A percentile compares a stretch with the other conserved stretches of the same genome.
Evolutionary conservation across 37 sponge, comb jelly and placozoan species (phyloP).

Genomic region (Ianthella basta): DNA sequence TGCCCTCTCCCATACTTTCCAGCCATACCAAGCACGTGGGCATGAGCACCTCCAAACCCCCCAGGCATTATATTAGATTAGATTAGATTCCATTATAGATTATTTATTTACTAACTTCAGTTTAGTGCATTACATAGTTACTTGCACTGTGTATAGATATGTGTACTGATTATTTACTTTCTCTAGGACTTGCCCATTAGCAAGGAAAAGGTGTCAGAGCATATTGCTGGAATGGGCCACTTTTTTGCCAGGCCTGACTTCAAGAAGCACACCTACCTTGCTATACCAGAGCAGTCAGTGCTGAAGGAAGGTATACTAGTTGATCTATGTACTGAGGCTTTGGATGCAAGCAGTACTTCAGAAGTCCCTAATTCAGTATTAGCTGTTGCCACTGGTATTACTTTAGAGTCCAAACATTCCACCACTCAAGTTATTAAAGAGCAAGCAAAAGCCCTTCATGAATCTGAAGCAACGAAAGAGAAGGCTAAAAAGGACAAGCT

Average conservation of each 20-base stretch:
- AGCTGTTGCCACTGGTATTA: neutral
- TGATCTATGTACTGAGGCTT: neutral
- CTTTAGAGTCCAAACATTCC: neutral
- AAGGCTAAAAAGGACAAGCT: neutral
- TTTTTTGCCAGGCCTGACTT: neutral
- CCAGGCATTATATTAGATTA: too few species aligned
- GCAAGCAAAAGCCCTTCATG: neutral
- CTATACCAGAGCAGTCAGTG: neutral
- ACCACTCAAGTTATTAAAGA: neutral
- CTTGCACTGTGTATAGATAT: too few species aligned
- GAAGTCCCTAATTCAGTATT: too few species aligned
- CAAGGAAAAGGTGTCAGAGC: neutral
- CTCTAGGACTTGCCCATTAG: too few species aligned
- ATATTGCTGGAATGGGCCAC: neutral
- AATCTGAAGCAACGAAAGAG: neutral
- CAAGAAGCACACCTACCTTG: conserved; percentile 9
- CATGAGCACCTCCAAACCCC: too few species aligned
- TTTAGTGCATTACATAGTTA: too few species aligned
- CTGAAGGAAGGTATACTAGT: neutral
- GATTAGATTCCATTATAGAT: too few species aligned
- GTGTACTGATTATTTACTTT: too few species aligned
- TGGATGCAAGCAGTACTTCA: neutral
- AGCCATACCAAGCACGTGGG: too few species aligned
- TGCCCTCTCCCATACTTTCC: too few species aligned
- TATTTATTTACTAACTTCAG: too few species aligned